Evolutionary conservation across 2,888 invertebrate species (phyloP).

Genomic region (Luperina testacea): DNA sequence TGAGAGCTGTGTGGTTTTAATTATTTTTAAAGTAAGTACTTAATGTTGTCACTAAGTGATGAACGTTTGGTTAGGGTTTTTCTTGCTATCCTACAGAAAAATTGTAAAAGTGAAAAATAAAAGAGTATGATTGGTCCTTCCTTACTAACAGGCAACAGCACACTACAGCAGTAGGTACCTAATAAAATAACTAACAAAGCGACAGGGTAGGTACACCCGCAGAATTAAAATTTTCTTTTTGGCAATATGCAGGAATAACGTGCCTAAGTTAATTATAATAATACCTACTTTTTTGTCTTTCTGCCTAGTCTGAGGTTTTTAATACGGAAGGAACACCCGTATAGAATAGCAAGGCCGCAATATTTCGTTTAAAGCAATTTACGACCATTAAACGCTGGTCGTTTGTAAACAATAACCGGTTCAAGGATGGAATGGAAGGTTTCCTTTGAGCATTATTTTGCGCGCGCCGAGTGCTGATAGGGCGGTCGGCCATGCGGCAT

Average conservation of each 20-base stretch:
- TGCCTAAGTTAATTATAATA: conserved; percentile 3
- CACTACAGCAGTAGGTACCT: no score
- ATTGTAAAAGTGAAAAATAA: neutral
- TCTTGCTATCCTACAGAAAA: neutral
- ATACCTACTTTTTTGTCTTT: conserved; percentile 63
- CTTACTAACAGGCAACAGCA: no score
- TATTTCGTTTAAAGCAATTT: conserved; percentile 80
- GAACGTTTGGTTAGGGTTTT: neutral
- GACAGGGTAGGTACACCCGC: neutral
- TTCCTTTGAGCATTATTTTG: conserved; percentile 84
- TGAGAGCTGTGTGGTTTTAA: conserved; percentile 10
- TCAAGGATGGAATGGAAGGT: conserved; percentile 79
- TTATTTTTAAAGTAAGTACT: neutral
- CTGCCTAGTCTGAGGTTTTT: conserved; percentile 31
- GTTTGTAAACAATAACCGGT: conserved; percentile 88
- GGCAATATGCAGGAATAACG: neutral
- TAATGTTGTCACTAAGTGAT: neutral
- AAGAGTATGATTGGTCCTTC: neutral
- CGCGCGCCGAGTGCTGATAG: conserved; percentile 73
- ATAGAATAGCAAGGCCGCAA: conserved; percentile 75
- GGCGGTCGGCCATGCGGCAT: conserved; percentile 67
- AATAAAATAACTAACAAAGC: no score
- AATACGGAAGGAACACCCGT: conserved; percentile 75
- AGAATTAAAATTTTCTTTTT: neutral
- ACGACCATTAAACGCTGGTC: conserved; percentile 80